Base-by-base conservation (phyloP, 2,797 vertebrate genomes). In the Sciurus vulgaris region DNA sequence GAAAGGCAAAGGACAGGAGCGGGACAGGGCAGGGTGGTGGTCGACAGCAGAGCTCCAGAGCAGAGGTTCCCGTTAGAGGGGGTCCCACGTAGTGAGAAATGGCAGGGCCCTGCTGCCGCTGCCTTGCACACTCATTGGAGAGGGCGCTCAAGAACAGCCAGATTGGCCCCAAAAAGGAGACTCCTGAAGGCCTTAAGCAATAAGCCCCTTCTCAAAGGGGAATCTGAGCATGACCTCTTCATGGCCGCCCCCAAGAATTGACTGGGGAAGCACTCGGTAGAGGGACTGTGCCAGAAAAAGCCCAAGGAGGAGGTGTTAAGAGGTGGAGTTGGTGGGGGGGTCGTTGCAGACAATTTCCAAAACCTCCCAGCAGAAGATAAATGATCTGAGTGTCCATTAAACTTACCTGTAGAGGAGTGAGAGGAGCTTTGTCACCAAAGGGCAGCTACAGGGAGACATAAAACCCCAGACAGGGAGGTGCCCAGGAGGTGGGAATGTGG, bases 361-460 rank as follows among this genome's bases (percentile, higher is more conserved):
- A 72, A 72, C 10, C 51, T 44, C 15, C 63, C 30, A 10, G 14
- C 69, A 70, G 82, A 89, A 94, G 67, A 24, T 63, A 44, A 49
- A 28, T 35, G 69, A 59, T 0, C 0, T 35, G 76, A 51, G 3
- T 56, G 26, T 30, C 9, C 18, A 33, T 79, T 77, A 54, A 20
- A 51, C 30, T 49, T 70, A 47, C 24, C 38, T 47, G 12, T 67
- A 72, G 59, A 77, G 49, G 14, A 61, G 54, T 24, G 56, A 86
- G 30, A 61, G 33, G 49, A 91, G 61, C 18, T 91, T 67, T 69
- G 22, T 86, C 67, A 81, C 70, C 59, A 54, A 86, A 38, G 4
- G 41, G 4, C 56, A 94, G 33, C 15, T 54, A n/a, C 17, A 54
- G 17, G 0, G 35, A 93, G 33, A 20, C 69, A 24, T 17, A 51